Evolutionary conservation across 2,888 invertebrate genomes (phyloP).

Genomic region (Mesoligia furuncula): DNA sequence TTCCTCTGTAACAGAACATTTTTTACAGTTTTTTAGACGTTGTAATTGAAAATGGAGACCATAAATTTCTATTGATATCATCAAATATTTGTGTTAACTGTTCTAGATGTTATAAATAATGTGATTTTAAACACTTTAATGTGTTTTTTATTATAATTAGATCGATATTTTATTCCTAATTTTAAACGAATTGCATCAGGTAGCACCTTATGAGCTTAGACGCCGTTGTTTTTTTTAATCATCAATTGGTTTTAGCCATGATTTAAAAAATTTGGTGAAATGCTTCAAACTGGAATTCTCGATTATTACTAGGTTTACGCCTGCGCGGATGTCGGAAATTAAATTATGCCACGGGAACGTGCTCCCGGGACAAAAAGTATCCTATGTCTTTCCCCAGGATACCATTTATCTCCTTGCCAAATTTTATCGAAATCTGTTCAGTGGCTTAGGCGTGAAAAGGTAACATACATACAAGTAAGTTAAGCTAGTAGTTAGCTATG

Average conservation of each 20-base stretch:
- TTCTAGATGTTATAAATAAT: conserved; percentile 20
- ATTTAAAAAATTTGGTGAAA: background rate
- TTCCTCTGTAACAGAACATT: background rate
- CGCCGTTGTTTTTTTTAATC: too few relatives aligned
- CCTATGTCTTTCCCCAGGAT: too few relatives aligned
- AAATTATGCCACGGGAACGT: too few relatives aligned
- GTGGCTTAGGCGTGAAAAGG: too few relatives aligned
- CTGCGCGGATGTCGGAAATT: too few relatives aligned
- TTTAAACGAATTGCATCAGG: background rate
- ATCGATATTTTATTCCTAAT: conserved; percentile 23
- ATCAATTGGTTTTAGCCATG: too few relatives aligned
- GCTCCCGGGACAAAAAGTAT: too few relatives aligned
- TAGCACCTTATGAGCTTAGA: background rate
- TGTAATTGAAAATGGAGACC: background rate
- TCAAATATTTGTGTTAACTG: background rate
- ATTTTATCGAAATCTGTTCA: too few relatives aligned
- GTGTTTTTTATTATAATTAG: conserved; percentile 37
- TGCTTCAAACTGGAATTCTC: background rate
- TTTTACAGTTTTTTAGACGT: background rate
- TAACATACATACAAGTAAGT: too few relatives aligned
- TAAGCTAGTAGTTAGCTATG: too few relatives aligned
- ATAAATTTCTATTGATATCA: background rate
- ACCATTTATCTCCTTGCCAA: too few relatives aligned
- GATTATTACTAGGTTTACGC: too few relatives aligned
- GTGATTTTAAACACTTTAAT: conserved; percentile 10